These are phyloP conservation scores for Asobara japonica DNA, from an alignment of 1,140 invertebrate genomes.

Conservation along the genomic window DNA sequence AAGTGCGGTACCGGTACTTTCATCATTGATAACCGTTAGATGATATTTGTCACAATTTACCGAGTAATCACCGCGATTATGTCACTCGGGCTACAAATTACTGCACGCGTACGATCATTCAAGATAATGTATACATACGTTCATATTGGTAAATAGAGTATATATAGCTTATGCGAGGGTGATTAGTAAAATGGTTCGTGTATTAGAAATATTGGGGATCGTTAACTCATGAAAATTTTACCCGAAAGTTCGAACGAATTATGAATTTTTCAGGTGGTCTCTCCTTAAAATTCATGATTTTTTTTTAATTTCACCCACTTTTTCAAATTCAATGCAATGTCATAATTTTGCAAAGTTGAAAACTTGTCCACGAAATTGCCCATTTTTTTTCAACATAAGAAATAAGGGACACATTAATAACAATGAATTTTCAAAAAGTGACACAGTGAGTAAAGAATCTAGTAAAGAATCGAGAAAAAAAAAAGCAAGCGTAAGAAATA, in stretches of 20 bases:
- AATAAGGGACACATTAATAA: background rate
- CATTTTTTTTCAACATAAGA: too few relatives aligned
- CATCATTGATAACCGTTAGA: slow-evolving; percentile 17
- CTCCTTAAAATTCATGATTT: too few relatives aligned
- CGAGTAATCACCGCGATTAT: background rate
- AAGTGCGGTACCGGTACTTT: slow-evolving; percentile 15
- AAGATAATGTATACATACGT: background rate
- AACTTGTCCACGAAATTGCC: too few relatives aligned
- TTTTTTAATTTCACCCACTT: too few relatives aligned
- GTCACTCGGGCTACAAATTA: background rate
- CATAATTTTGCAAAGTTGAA: too few relatives aligned
- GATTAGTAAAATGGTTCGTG: background rate
- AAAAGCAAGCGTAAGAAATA: too few relatives aligned
- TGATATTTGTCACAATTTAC: background rate
- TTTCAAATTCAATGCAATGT: too few relatives aligned
- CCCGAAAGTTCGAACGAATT: too few relatives aligned
- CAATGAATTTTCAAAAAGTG: background rate
- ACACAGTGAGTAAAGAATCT: background rate
- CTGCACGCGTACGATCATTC: background rate
- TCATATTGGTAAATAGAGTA: background rate
- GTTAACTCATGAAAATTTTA: too few relatives aligned
- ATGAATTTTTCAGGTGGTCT: too few relatives aligned
- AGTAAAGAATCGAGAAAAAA: background rate
- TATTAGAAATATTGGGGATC: too few relatives aligned
- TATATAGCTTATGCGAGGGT: too few relatives aligned